Evolutionary conservation across 2,888 invertebrate genomes (phyloP).

Genomic region (Mythimna vitellina): DNA sequence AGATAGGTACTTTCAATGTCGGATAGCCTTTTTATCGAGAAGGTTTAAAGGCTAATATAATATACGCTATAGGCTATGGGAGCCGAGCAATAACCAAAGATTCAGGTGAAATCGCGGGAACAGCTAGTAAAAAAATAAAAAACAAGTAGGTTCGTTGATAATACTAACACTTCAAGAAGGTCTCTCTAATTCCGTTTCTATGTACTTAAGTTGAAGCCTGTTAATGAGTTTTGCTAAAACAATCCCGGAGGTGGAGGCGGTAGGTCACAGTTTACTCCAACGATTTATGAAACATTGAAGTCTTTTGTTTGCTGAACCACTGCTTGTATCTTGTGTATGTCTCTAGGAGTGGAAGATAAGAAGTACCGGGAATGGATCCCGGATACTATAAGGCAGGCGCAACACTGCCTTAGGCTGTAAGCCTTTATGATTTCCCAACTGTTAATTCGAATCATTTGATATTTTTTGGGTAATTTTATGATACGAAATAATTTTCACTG

Average conservation of each 20-base stretch:
- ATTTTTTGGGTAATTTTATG: slow-evolving; percentile 3
- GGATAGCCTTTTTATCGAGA: too few relatives aligned
- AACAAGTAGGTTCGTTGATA: too few relatives aligned
- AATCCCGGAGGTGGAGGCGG: too few relatives aligned
- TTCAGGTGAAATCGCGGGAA: too few relatives aligned
- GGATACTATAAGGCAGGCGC: slow-evolving; percentile 47
- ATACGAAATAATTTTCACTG: slow-evolving; percentile 34
- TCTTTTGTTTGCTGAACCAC: background rate
- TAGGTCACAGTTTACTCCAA: background rate
- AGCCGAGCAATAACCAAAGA: background rate
- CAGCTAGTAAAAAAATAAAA: background rate
- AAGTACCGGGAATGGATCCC: slow-evolving; percentile 51
- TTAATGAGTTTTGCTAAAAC: background rate
- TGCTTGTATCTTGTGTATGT: slow-evolving; percentile 1
- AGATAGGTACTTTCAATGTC: too few relatives aligned
- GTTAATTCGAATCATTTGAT: slow-evolving; percentile 44
- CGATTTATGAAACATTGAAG: background rate
- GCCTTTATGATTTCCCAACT: slow-evolving; percentile 53
- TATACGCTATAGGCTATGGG: too few relatives aligned
- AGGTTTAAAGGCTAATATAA: too few relatives aligned
- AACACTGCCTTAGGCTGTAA: slow-evolving; percentile 46
- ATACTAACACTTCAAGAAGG: background rate
- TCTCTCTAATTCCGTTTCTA: background rate
- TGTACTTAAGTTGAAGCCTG: too few relatives aligned
- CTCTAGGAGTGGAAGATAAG: slow-evolving; percentile 11